Conservation (phyloP, 2,797 vertebrate genomes). For the Myoxocephalus aenaeus region DNA sequence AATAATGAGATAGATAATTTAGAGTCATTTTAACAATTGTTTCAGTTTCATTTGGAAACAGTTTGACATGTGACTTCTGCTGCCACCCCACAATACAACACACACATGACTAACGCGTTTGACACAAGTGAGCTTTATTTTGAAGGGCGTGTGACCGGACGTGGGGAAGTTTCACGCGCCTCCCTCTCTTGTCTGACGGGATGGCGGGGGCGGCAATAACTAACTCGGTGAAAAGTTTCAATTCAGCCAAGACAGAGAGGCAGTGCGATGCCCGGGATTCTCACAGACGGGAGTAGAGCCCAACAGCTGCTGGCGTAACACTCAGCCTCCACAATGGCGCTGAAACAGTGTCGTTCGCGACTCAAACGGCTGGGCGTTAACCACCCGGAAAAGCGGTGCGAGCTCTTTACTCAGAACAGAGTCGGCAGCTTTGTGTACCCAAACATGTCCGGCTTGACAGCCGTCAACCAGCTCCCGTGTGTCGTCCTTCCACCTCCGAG, state of each 20-base stretch:
- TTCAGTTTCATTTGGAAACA: not conserved
- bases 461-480: not conserved
- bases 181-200: not conserved
- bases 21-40: not conserved
- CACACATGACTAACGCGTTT: not conserved
- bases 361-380: not conserved
- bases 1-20: not conserved
- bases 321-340: conserved; percentile 27
- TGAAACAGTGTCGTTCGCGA: conserved; percentile 22
- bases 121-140: conserved; percentile 30
- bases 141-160: conserved; percentile 30
- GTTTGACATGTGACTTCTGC: not conserved
- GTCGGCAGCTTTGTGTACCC: not conserved
- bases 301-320: not conserved
- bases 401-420: not conserved
- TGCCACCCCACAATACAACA: not conserved
- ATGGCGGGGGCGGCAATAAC: not conserved
- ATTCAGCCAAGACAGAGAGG: not conserved
- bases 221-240: not conserved
- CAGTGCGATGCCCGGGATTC: not conserved
- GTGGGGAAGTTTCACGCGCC: not conserved
- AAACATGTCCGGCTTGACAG: not conserved
- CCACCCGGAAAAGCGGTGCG: not conserved
- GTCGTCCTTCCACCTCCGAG: not conserved
- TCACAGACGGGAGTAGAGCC: not conserved